Evolutionary conservation across 2,113 vertebrate species (phyloP), one percentile per base, ranked within the genome.

Genomic region (Cygnus buccinator): DNA sequence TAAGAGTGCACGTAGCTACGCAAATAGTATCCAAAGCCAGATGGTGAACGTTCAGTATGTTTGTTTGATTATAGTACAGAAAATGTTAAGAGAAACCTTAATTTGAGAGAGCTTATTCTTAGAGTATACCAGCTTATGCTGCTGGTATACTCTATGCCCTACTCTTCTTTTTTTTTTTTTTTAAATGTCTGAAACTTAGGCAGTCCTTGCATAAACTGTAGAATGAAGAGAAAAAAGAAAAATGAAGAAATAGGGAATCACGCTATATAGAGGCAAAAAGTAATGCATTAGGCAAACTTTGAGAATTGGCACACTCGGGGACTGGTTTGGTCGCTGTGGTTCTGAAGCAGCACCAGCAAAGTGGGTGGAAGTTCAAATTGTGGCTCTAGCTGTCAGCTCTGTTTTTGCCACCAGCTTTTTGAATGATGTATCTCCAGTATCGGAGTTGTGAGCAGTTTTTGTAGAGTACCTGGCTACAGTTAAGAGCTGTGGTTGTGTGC

Each of bases 1-100:
- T 33, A 97, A 58, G 59, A 88, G 89, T 43, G 98, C 97, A 25
- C 74, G 54, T 54, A 83, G 94, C 90, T 96, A 66, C 44, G 87
- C 96, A 16, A 67, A 46, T 17, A 94, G 66, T 44, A 54, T 98
- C 62, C 94, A 93, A 59, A 97, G 82, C 73, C 98, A 98, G 22
- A 3, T 98, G 91, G 96, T 98, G 86, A 87, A 97, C 33, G 72
- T 98, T 39, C 97, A 98, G 98, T 98, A 97, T 91, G 97, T 90
- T 29, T 39, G 20, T 57, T 68, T 55, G 16, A 11, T 66, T 50
- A 3, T 8, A 23, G 9, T 18, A 6, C 23, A 65, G 43, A 39
- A 70, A 84, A 68, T 17, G 12, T 46, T 44, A 13, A 48, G 39
- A 52, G 37, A 55, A 54, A 41, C 33, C 26, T 73, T 67, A 66